Percentiles rank a stretch among this genome's conserved stretches.
These are phyloP conservation scores for Parthenolecanium corni DNA, from an alignment of 2,888 invertebrate genomes.

Conservation along the genomic window DNA sequence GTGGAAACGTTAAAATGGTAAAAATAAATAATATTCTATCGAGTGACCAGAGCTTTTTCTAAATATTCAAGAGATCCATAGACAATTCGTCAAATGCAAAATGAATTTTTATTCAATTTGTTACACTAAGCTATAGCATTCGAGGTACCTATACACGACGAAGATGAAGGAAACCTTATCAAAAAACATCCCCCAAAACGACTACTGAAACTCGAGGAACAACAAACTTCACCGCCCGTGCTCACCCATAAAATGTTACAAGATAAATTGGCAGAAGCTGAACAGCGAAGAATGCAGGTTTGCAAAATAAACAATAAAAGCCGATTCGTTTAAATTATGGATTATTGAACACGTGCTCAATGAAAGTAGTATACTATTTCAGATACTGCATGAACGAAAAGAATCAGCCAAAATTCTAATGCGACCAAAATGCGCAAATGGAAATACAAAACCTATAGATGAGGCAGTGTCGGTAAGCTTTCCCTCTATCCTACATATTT, in stretches of 20 bases:
- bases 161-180: slow-evolving; percentile 44
- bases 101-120: no score
- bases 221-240: slow-evolving; percentile 47
- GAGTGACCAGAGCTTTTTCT: no score
- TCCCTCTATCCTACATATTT: neutral
- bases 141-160: slow-evolving; percentile 47
- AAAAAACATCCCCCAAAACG: slow-evolving; percentile 55
- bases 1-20: no score
- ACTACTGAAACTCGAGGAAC: slow-evolving; percentile 54
- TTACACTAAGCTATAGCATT: slow-evolving; percentile 51
- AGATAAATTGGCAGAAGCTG: slow-evolving; percentile 61
- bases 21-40: no score
- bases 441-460: slow-evolving; percentile 10
- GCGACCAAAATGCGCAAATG: slow-evolving; percentile 32
- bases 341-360: no score
- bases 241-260: slow-evolving; percentile 48
- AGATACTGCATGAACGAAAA: slow-evolving; percentile 36
- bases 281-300: slow-evolving; percentile 52
- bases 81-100: no score
- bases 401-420: slow-evolving; percentile 36
- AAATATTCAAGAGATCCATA: no score
- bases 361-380: no score
- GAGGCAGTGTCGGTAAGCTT: neutral
- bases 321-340: neutral
- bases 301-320: neutral